Evolutionary conservation across 2,888 invertebrate species (phyloP).

Genomic region (Meteorus cinctellus): DNA sequence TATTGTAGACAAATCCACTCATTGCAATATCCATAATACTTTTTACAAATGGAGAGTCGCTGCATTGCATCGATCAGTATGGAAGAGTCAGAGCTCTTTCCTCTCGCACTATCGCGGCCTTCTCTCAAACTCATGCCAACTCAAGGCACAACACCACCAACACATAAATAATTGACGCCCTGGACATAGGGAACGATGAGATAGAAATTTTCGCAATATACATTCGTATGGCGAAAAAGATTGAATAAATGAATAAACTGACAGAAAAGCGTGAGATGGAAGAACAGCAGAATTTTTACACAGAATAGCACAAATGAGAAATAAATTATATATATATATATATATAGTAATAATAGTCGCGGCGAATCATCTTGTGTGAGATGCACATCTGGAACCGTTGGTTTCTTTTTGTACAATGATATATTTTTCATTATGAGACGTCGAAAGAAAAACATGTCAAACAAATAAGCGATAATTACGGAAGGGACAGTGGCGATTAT

Average conservation of each 20-base stretch:
- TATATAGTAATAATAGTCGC: background rate
- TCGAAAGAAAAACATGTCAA: background rate
- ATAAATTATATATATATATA: background rate
- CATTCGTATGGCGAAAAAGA: background rate
- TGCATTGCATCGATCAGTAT: conserved; percentile 12
- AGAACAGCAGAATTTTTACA: background rate
- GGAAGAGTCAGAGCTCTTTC: background rate
- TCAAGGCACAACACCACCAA: conserved; percentile 20
- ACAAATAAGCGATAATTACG: background rate
- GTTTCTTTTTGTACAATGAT: background rate
- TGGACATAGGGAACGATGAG: conserved; percentile 1
- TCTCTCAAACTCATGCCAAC: conserved; percentile 30
- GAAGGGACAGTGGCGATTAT: background rate
- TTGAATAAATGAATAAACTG: background rate
- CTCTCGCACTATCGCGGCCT: background rate
- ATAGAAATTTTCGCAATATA: conserved; percentile 3
- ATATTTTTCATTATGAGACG: background rate
- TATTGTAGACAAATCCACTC: background rate
- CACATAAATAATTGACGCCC: conserved; percentile 1
- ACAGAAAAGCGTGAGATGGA: background rate
- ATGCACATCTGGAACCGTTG: background rate
- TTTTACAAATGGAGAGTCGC: background rate
- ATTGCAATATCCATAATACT: background rate
- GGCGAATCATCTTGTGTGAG: background rate
- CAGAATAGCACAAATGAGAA: background rate